Conservation (phyloP, 2,888 invertebrate genomes). For the Coenonympha arcania region DNA sequence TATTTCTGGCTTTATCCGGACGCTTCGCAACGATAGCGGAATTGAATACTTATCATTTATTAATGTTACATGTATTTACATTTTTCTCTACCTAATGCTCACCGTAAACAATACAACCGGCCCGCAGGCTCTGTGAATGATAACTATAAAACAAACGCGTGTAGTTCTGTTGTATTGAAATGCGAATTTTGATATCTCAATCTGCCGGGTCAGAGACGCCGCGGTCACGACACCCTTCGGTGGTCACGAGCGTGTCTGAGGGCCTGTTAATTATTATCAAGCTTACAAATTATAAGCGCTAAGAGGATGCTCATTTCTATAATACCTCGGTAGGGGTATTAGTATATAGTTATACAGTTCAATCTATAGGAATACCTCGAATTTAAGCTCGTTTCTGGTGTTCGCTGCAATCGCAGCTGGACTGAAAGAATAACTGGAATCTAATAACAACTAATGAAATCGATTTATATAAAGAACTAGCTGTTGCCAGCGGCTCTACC, state of each 20-base stretch:
- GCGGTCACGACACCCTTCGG: conserved; percentile 73
- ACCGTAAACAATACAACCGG: conserved; percentile 31
- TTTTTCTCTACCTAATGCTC: conserved; percentile 13
- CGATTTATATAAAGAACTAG: no score
- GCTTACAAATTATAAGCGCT: conserved; percentile 52
- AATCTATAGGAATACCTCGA: conserved; percentile 30
- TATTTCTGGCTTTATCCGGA: no score
- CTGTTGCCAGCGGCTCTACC: no score
- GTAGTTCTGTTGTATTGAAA: conserved; percentile 60
- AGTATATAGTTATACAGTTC: background rate
- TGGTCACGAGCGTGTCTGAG: conserved; percentile 57
- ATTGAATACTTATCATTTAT: no score
- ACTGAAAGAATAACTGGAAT: no score
- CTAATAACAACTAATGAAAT: no score
- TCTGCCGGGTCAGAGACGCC: conserved; percentile 68
- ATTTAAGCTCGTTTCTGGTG: background rate
- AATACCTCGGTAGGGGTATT: background rate
- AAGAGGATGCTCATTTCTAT: conserved; percentile 43
- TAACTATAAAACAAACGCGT: conserved; percentile 61
- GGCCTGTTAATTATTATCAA: conserved; percentile 51
- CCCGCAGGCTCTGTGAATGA: conserved; percentile 47
- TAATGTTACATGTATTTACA: no score
- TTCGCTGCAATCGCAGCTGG: no score
- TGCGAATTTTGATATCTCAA: conserved; percentile 73
- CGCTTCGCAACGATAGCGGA: no score